These are phyloP conservation scores for Beroe forskalii DNA, from an alignment of 37 sponge, comb jelly and placozoan species.

Conservation along the genomic window DNA sequence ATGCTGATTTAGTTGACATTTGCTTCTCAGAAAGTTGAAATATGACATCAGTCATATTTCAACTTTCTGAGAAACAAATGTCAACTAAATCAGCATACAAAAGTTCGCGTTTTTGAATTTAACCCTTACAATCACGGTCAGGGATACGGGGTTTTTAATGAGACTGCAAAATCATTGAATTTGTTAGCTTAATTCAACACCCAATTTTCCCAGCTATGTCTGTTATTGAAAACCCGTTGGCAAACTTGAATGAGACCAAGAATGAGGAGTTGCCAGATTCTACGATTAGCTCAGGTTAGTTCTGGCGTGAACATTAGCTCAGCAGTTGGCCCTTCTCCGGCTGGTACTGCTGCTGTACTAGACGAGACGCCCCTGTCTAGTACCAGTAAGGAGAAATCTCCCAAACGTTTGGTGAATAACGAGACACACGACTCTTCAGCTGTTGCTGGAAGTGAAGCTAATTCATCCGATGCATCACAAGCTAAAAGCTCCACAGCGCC, in stretches of 20 bases:
- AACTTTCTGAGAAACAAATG: no score
- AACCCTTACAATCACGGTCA: no score
- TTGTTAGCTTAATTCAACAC: no score
- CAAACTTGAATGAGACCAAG: slow-evolving; percentile 40
- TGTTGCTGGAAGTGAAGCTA: neutral
- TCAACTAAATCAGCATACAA: no score
- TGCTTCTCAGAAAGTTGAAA: no score
- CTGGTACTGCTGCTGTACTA: neutral
- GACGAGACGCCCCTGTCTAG: slow-evolving; percentile 7
- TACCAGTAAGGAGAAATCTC: neutral
- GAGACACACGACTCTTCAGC: neutral
- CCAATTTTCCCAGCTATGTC: slow-evolving; percentile 47
- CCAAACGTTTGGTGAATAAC: neutral
- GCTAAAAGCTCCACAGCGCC: neutral
- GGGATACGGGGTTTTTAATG: no score
- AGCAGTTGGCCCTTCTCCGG: no score
- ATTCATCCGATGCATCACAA: neutral
- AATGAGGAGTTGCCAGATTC: neutral
- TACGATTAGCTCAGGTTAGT: neutral
- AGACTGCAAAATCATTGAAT: no score
- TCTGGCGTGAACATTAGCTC: no score
- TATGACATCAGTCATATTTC: no score
- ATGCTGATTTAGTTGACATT: no score
- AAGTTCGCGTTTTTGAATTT: no score
- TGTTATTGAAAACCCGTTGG: slow-evolving; percentile 35